phyloP scores from a whole-genome alignment of 2,113 vertebrate species.

The Excalfactoria chinensis region DNA sequence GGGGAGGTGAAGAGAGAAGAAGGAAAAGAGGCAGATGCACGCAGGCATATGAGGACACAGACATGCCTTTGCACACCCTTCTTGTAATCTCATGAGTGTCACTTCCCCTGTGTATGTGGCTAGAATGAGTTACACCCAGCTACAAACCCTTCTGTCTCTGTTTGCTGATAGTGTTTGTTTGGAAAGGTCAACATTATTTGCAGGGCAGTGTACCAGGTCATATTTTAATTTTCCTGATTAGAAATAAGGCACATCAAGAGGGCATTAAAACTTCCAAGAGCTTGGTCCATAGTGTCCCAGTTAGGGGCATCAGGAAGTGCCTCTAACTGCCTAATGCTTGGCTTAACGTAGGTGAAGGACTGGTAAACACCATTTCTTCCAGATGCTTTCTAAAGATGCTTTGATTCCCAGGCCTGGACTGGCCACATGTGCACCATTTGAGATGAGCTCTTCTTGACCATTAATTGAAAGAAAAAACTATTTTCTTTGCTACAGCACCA shows the following conservation, averaged over 20 bases:
- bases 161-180: not conserved
- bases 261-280: not conserved
- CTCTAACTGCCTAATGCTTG: fast-evolving
- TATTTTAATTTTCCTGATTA: not conserved
- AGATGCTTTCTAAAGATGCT: not conserved
- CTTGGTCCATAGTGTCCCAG: not conserved
- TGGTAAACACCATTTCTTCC: not conserved
- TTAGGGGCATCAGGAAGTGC: fast-evolving
- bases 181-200: not conserved
- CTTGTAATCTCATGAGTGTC: not conserved
- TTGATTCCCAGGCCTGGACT: not conserved
- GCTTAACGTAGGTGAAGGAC: not conserved
- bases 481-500: not conserved
- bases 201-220: not conserved
- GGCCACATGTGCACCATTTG: not conserved
- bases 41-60: not conserved
- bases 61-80: too few relatives aligned
- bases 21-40: not conserved
- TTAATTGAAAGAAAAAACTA: not conserved
- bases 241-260: not conserved
- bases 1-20: not conserved
- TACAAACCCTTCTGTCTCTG: not conserved
- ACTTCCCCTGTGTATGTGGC: not conserved
- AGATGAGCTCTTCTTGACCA: not conserved
- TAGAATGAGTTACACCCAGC: not conserved